Evolutionary conservation across 2,888 invertebrate species (phyloP).

Genomic region (Erebia ligea): DNA sequence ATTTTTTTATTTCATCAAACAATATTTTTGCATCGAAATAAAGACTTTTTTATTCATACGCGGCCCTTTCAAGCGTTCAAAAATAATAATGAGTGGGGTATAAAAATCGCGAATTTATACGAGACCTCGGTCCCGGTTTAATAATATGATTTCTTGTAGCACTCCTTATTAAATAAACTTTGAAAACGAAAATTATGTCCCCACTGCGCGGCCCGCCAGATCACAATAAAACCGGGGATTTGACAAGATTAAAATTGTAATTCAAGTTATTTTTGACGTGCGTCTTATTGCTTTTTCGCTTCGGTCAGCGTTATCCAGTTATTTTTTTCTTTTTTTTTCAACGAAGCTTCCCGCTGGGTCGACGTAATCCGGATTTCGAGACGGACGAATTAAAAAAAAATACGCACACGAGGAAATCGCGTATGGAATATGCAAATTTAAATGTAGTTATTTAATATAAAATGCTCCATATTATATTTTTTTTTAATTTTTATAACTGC

Average conservation of each 20-base stretch:
- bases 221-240: constrained; percentile 80
- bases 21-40: constrained; percentile 79
- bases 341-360: constrained; percentile 49
- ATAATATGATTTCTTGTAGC: constrained; percentile 77
- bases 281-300: constrained; percentile 79
- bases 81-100: constrained; percentile 78
- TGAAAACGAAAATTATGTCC: constrained; percentile 77
- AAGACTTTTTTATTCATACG: constrained; percentile 75
- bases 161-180: constrained; percentile 78
- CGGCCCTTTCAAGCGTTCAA: constrained; percentile 64
- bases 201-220: constrained; percentile 59
- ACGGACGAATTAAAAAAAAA: constrained; percentile 46
- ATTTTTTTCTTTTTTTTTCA: constrained; percentile 53
- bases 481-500: too few species aligned
- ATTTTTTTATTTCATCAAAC: constrained; percentile 59
- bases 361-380: constrained; percentile 59
- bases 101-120: constrained; percentile 80
- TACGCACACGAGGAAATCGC: constrained; percentile 37
- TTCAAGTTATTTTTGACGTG: constrained; percentile 79
- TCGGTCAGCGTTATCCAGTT: constrained; percentile 54
- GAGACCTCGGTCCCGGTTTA: constrained; percentile 57
- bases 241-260: constrained; percentile 83
- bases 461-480: neutral
- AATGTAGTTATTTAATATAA: constrained; percentile 38
- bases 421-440: constrained; percentile 43